Conservation (phyloP, 2,113 vertebrate species). For the Tragelaphus scriptus region DNA sequence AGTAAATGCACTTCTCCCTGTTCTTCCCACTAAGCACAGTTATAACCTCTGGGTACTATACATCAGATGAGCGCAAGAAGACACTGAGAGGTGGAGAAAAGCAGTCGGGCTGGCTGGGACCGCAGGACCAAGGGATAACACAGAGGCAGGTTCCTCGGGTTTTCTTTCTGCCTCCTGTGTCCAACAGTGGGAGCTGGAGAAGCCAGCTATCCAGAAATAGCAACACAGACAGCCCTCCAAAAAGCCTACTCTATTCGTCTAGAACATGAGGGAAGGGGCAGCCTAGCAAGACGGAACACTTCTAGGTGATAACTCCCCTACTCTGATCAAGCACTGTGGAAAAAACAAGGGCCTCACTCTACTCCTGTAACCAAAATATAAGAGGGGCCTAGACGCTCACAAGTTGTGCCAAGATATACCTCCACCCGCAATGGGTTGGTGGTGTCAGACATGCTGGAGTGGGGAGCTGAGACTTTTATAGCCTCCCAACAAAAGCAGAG, state of each 20-base stretch:
- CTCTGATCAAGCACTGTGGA: too few relatives aligned
- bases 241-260: not conserved
- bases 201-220: not conserved
- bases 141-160: not conserved
- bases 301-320: not conserved
- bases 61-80: not conserved
- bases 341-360: not conserved
- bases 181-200: not conserved
- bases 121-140: not conserved
- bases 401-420: not conserved
- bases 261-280: not conserved
- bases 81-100: not conserved
- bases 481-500: not conserved
- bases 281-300: not conserved
- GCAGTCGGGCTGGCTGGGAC: not conserved
- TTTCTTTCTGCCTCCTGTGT: not conserved
- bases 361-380: not conserved
- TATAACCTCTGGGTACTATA: not conserved
- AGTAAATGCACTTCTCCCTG: not conserved
- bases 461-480: not conserved
- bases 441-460: not conserved
- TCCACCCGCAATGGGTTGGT: rapidly evolving
- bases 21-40: not conserved
- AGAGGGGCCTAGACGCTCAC: not conserved
- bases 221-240: not conserved